phyloP scores from a whole-genome alignment of 1,140 invertebrate genomes.

The Myzus persicae region DNA sequence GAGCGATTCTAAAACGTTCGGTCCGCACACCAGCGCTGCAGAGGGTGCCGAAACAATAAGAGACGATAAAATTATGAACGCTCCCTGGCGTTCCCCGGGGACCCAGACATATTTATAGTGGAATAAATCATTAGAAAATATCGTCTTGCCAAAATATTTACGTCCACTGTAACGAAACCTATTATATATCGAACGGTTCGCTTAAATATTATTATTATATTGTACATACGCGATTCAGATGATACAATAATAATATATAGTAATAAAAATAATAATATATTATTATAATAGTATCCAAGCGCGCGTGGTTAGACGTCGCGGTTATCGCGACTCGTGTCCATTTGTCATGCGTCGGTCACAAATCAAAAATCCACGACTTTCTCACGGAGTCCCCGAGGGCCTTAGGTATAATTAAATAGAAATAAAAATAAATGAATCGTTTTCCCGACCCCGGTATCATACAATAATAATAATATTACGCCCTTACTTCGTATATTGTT shows the following conservation, averaged over 20 bases:
- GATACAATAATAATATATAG: not conserved
- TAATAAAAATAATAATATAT: conserved; percentile 5
- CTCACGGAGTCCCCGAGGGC: conserved; percentile 14
- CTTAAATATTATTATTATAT: not conserved
- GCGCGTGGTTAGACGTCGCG: not conserved
- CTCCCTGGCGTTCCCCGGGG: not conserved
- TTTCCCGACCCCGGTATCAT: not conserved
- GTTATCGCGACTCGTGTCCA: conserved; percentile 48
- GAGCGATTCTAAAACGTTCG: not conserved
- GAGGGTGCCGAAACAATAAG: conserved; percentile 36
- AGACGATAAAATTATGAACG: conserved; percentile 40
- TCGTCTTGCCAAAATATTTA: conserved; percentile 55
- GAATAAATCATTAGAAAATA: conserved; percentile 41
- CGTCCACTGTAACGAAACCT: conserved; percentile 42
- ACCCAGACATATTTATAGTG: conserved; percentile 45
- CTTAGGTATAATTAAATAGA: conserved; percentile 41
- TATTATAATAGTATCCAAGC: too few species aligned
- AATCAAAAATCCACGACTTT: conserved; percentile 34
- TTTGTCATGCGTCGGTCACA: conserved; percentile 27
- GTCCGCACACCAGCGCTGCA: not conserved
- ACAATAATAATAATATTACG: not conserved
- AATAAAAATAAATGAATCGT: conserved; percentile 36
- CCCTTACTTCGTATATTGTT: not conserved
- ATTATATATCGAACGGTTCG: conserved; percentile 21
- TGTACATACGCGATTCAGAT: not conserved